Evolutionary conservation across 2,888 invertebrate genomes (phyloP), one percentile per base, ranked within the genome.

Genomic region (Tachina lurida): DNA sequence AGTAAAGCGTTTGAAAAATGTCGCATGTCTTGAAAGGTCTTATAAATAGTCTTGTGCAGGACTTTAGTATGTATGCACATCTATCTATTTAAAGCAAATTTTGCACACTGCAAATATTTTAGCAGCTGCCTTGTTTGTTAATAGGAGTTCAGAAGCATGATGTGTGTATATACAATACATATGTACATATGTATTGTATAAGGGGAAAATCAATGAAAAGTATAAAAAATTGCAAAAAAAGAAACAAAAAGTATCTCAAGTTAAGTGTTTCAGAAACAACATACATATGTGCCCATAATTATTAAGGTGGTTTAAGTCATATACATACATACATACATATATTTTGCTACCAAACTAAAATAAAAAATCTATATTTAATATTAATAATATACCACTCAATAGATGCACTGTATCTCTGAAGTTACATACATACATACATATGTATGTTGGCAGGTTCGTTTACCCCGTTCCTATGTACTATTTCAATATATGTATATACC

Each of bases 131-230:
- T 62, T 78, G 39, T 67, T 52, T 65, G 58, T 62, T 82, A 78
- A 71, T 77, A 68, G 77, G 73, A 81, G 77, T 62, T 17, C 60
- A 80, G 67, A 54, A 65, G 47, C 49, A 73, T 31, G 56, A n/a
- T 12, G 15, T 52, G 3, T 52, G 31, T 31, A 31, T 7, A n/a
- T n/a, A n/a, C n/a, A n/a, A n/a, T n/a, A n/a, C n/a, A 2, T 49
- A 49, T 19, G 19, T 54, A 17, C 54, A 54, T 54, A 54, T 10
- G 9, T 52, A 52, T 10, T 54, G 3, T n/a, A 22, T 15, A 47
- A 56, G 63, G 31, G 52, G 31, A 84, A 84, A 86, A 84, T 80
- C 80, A 81, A 86, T 84, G 68, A 76, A 52, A 68, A 65, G 47
- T 52, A 75, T 15, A 70, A 45, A 60, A 68, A 60, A 75, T 31